These are phyloP conservation scores for Eristalis tenax DNA, from an alignment of 2,888 invertebrate species.

Conservation along the genomic window DNA sequence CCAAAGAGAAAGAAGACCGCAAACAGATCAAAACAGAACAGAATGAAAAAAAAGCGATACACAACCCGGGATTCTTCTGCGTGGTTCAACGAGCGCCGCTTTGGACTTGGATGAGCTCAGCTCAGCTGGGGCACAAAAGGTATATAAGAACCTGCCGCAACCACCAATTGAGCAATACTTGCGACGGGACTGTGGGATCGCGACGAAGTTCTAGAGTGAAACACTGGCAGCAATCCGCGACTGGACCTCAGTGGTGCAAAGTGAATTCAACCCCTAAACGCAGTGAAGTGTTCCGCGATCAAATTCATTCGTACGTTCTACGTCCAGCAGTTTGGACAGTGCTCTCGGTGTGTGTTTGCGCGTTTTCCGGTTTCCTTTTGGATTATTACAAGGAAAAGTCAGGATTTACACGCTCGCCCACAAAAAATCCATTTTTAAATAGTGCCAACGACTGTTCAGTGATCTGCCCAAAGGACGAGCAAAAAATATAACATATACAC, in stretches of 20 bases:
- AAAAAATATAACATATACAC: background rate
- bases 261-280: conserved; percentile 58
- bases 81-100: conserved; percentile 40
- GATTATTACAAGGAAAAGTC: conserved; percentile 37
- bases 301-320: background rate
- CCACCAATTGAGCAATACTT: conserved; percentile 76
- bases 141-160: conserved; percentile 77
- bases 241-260: conserved; percentile 49
- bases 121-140: conserved; percentile 72
- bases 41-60: conserved; percentile 5
- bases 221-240: conserved; percentile 42
- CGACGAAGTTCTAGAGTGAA: conserved; percentile 73
- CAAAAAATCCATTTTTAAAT: background rate
- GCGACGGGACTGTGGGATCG: conserved; percentile 74
- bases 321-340: conserved; percentile 20
- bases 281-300: conserved; percentile 20
- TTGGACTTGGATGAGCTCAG: conserved; percentile 56
- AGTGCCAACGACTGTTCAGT: conserved; percentile 1
- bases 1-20: conserved; percentile 59
- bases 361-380: background rate
- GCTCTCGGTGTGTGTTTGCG: conserved; percentile 3
- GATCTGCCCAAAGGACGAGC: conserved; percentile 5
- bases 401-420: conserved; percentile 20
- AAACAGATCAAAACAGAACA: conserved; percentile 52
- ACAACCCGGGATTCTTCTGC: conserved; percentile 62